These are phyloP conservation scores for Bostrychus sinensis DNA, from an alignment of 2,113 vertebrate species.

Conservation along the genomic window DNA sequence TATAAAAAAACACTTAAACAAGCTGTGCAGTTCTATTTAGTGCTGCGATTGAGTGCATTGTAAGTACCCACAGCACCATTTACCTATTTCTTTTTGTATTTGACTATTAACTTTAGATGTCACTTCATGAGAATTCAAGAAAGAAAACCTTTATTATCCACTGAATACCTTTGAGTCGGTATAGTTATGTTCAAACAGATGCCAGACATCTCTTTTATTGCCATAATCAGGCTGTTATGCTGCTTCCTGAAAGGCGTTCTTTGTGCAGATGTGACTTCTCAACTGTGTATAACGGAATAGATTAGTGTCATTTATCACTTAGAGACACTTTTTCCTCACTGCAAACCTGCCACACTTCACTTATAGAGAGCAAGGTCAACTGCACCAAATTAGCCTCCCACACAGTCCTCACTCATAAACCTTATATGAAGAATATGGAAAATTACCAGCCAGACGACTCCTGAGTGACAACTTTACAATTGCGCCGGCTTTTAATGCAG, in stretches of 20 bases:
- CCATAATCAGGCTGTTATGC: conserved; percentile 18
- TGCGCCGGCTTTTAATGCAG: not conserved
- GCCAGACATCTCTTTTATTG: conserved; percentile 13
- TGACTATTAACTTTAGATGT: not conserved
- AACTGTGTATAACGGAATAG: not conserved
- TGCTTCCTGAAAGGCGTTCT: conserved; percentile 3
- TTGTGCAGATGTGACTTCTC: conserved; percentile 24
- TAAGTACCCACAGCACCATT: not conserved
- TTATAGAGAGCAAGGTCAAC: conserved; percentile 49
- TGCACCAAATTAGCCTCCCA: conserved; percentile 31
- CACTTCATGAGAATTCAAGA: not conserved
- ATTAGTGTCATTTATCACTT: conserved; percentile 27
- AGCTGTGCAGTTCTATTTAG: too few species aligned
- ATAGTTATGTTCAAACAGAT: not conserved
- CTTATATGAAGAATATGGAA: conserved; percentile 12
- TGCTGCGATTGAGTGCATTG: not conserved
- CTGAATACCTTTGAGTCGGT: not conserved
- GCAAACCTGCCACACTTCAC: conserved; percentile 33
- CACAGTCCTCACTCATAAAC: conserved; percentile 42
- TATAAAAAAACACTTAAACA: too few species aligned
- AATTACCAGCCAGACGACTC: conserved; percentile 8
- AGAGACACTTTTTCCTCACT: conserved; percentile 21
- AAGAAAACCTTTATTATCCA: not conserved
- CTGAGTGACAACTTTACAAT: conserved; percentile 1
- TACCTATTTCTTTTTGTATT: too few species aligned